Conservation (phyloP, 2,797 vertebrate genomes). For the Rhynchotus rufescens region DNA sequence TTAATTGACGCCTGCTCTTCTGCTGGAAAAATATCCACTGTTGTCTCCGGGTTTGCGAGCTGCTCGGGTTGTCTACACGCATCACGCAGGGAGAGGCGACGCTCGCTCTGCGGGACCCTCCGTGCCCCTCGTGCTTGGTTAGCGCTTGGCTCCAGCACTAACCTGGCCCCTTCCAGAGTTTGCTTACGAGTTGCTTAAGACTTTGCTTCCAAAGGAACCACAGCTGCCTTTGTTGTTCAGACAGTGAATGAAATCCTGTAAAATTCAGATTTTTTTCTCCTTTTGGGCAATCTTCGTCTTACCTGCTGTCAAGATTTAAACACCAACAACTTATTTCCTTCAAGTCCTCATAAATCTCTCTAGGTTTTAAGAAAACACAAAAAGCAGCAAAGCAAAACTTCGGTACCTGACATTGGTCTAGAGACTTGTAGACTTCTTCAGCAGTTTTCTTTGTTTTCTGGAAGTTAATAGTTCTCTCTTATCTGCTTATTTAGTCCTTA, state of each 20-base stretch:
- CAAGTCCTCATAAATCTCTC: slow-evolving; percentile 61
- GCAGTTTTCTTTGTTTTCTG: not conserved
- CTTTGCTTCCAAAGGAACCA: not conserved
- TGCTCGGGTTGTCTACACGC: not conserved
- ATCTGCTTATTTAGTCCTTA: fast-evolving
- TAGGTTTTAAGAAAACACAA: slow-evolving; percentile 39
- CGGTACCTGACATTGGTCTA: slow-evolving; percentile 11
- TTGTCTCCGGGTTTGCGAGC: not conserved
- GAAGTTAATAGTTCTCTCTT: slow-evolving; percentile 1
- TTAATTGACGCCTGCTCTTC: not conserved
- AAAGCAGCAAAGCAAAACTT: slow-evolving; percentile 47
- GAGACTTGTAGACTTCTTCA: not conserved
- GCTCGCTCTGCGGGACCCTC: fast-evolving
- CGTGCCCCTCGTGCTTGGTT: not conserved
- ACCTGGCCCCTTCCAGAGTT: not conserved
- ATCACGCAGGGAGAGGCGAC: fast-evolving
- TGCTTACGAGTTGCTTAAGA: not conserved
- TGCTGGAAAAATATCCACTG: fast-evolving
- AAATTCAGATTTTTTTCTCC: slow-evolving; percentile 19
- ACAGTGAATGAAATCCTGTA: slow-evolving; percentile 58
- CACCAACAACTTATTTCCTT: slow-evolving; percentile 46
- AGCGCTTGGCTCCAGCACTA: not conserved
- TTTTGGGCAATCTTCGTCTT: not conserved
- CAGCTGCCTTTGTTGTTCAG: slow-evolving; percentile 40
- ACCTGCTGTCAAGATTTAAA: slow-evolving; percentile 18